Conservation (phyloP, 2,113 vertebrate species). For the Panthera uncia region DNA sequence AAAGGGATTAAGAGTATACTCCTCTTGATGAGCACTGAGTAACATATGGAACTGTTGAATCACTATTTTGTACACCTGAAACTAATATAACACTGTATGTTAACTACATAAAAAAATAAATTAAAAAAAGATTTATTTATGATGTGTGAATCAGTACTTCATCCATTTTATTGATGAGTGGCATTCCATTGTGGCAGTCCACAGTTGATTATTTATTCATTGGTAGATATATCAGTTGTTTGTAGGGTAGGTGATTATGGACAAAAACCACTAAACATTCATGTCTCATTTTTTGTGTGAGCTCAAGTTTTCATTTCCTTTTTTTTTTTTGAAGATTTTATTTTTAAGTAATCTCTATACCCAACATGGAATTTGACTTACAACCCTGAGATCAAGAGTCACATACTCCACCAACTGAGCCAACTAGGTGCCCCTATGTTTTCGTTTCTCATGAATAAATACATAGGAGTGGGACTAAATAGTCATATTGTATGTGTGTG, state of each 20-base stretch:
- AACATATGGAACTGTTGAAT: neutral
- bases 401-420: neutral
- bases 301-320: neutral
- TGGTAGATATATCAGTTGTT: neutral
- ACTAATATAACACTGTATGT: neutral
- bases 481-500: neutral
- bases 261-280: neutral
- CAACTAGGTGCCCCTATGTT: neutral
- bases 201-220: neutral
- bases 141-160: neutral
- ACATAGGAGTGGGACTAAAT: neutral
- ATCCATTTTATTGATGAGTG: neutral
- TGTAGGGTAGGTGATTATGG: neutral
- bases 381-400: neutral
- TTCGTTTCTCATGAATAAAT: neutral
- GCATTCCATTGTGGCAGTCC: neutral
- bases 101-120: neutral
- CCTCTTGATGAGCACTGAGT: neutral
- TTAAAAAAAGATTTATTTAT: neutral
- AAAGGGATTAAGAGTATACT: neutral
- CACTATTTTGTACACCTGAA: neutral
- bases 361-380: neutral
- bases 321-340: neutral
- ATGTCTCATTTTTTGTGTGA: neutral
- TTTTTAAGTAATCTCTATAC: neutral